These are phyloP conservation scores for Elymnias hypermnestra DNA, from an alignment of 1,140 invertebrate genomes.

Conservation along the genomic window DNA sequence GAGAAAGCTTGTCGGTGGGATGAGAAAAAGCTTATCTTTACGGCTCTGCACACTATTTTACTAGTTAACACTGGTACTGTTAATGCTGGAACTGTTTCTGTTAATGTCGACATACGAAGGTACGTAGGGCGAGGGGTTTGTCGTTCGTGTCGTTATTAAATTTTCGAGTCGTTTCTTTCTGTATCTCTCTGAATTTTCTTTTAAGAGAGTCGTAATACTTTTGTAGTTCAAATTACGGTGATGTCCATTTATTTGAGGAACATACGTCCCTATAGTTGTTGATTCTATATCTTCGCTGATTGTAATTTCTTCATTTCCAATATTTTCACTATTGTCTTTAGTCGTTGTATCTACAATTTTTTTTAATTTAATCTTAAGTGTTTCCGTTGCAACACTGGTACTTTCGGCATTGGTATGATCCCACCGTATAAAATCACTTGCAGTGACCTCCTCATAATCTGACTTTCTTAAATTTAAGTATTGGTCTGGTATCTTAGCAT, in stretches of 20 bases:
- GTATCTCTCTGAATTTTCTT: conserved; percentile 45
- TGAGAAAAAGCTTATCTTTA: background rate
- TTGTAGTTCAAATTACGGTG: conserved; percentile 49
- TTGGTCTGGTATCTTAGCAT: conserved; percentile 55
- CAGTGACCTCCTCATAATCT: conserved; percentile 7
- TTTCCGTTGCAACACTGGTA: conserved; percentile 30
- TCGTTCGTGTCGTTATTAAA: conserved; percentile 31
- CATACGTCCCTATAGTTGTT: conserved; percentile 30
- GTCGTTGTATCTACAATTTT: conserved; percentile 34
- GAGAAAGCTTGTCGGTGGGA: conserved; percentile 6
- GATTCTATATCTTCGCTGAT: conserved; percentile 13
- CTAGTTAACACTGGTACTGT: background rate
- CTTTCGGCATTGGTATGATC: too few relatives aligned
- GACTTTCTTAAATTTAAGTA: conserved; percentile 36
- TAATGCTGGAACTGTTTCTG: conserved; percentile 28
- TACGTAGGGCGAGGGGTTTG: conserved; percentile 35
- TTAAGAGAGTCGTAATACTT: conserved; percentile 34
- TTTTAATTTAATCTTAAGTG: conserved; percentile 41
- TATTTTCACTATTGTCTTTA: conserved; percentile 22
- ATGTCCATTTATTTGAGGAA: conserved; percentile 59
- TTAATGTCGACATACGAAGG: conserved; percentile 53
- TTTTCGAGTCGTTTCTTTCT: conserved; percentile 42
- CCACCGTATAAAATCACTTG: conserved; percentile 3
- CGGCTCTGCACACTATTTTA: background rate
- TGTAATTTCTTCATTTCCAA: conserved; percentile 6